phyloP scores from a whole-genome alignment of 2,797 vertebrate species.

The Phrynocephalus guinanensis region DNA sequence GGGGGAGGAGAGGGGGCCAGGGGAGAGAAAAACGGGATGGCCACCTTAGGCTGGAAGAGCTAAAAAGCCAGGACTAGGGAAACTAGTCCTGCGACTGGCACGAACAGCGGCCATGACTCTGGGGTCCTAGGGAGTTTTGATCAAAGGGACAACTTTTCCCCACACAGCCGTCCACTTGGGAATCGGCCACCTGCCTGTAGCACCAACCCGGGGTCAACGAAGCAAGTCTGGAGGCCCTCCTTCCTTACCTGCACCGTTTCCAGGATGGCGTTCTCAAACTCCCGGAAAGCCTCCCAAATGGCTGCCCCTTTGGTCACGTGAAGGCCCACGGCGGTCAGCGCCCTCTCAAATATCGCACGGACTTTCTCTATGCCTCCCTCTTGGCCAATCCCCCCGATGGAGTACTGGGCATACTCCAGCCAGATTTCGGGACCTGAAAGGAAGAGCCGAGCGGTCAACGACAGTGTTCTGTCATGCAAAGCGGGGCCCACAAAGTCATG shows the following conservation, averaged over 20 bases:
- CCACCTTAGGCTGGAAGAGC: background rate
- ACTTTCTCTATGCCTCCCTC: constrained; percentile 92
- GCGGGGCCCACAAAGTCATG: too few relatives aligned
- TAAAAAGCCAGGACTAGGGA: background rate
- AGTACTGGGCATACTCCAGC: constrained; percentile 96
- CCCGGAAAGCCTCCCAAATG: constrained; percentile 94
- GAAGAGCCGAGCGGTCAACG: background rate
- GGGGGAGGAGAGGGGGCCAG: too few relatives aligned
- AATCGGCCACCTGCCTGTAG: background rate
- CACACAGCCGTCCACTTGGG: too few relatives aligned
- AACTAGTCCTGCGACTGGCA: too few relatives aligned
- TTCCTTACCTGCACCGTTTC: constrained; percentile 89
- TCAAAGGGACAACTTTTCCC: too few relatives aligned
- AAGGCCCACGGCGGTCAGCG: constrained; percentile 90
- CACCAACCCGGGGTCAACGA: background rate
- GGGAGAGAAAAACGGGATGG: too few relatives aligned
- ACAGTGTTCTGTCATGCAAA: too few relatives aligned
- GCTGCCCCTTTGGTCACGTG: constrained; percentile 92
- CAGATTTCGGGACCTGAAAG: constrained; percentile 93
- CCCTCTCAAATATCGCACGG: constrained; percentile 91
- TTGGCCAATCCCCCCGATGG: constrained; percentile 93
- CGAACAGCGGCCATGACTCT: too few relatives aligned
- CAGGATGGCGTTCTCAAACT: constrained; percentile 95
- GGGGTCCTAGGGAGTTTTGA: too few relatives aligned
- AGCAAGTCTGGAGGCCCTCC: accelerated